Evolutionary conservation across 2,113 vertebrate genomes (phyloP), one percentile per base, ranked within the genome.

Genomic region (Lycocorax pyrrhopterus): DNA sequence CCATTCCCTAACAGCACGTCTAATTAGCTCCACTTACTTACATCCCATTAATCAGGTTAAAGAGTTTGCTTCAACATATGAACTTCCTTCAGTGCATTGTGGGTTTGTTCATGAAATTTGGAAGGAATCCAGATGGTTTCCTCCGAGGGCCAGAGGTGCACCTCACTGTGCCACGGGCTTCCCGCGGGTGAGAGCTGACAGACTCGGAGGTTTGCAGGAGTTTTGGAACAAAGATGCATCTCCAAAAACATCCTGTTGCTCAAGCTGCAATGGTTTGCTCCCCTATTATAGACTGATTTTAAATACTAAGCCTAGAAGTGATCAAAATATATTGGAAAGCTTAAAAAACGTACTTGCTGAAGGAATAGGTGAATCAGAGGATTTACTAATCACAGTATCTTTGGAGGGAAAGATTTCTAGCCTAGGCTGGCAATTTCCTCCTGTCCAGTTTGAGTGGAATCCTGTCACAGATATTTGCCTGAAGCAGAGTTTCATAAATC

Each of bases 31-130:
- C 85, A 81, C 92, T 95, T 93, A 94, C 82, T 94, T 88, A 91
- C 92, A 93, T 94, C 90, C 94, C 93, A 96, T 95, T 97, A 93
- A 95, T 95, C 87, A 96, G 79, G 92, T 94, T 97, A 96, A 93
- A 93, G 91, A 96, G 90, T 90, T 95, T 89, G 67, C 90, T 88
- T 67, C 92, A 90, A 90, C 90, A 86, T 92, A 74, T 0, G 72
- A 95, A 85, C 85, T 94, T 96, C 85, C 83, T 88, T 94, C 82
- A 86, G 78, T 13, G 3, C 72, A 88, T 85, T 77, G 72, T 55
- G 91, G 88, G 84, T 83, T 76, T 85, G 82, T 27, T 72, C 66
- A 78, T 52, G 87, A 72, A 83, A 55, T 91, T 2, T 93, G 91
- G 96, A 94, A 91, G 84, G 93, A 85, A 84, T 94, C 87, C 90